These are phyloP conservation scores for Matsumurasca onukii DNA, from an alignment of 1,140 invertebrate species.

Conservation along the genomic window DNA sequence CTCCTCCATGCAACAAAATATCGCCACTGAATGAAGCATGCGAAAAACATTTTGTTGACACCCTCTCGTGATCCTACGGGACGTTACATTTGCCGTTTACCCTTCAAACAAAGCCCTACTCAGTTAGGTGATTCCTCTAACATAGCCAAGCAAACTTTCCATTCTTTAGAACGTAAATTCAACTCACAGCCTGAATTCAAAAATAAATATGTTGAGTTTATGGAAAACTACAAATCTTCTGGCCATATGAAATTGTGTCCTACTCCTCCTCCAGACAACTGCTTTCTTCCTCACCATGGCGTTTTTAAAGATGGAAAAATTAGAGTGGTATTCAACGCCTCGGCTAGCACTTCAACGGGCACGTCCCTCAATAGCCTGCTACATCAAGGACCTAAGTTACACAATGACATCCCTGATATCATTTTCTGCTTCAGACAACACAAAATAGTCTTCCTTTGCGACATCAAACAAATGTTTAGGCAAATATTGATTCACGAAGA, in stretches of 20 bases:
- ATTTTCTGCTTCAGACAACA: background rate
- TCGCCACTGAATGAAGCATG: background rate
- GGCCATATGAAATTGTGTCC: constrained; percentile 5
- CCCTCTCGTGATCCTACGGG: background rate
- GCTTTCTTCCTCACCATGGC: background rate
- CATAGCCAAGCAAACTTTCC: too few species aligned
- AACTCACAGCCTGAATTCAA: background rate
- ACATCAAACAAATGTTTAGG: constrained; percentile 6
- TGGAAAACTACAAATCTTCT: background rate
- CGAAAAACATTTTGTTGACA: background rate
- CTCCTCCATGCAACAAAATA: background rate
- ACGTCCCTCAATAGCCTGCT: background rate
- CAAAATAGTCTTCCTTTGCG: too few species aligned
- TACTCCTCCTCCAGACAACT: background rate
- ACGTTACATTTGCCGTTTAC: too few species aligned
- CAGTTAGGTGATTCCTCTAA: too few species aligned
- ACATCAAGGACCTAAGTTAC: background rate
- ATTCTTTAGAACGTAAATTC: too few species aligned
- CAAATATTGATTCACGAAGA: background rate
- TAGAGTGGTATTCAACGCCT: constrained; percentile 1
- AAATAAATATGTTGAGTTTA: background rate
- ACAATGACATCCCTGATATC: background rate
- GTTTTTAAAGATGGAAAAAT: constrained; percentile 2
- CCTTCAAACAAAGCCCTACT: too few species aligned
- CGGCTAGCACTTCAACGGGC: background rate